Base-by-base conservation (phyloP, 2,888 invertebrate genomes). In the Epinotia nisella region DNA sequence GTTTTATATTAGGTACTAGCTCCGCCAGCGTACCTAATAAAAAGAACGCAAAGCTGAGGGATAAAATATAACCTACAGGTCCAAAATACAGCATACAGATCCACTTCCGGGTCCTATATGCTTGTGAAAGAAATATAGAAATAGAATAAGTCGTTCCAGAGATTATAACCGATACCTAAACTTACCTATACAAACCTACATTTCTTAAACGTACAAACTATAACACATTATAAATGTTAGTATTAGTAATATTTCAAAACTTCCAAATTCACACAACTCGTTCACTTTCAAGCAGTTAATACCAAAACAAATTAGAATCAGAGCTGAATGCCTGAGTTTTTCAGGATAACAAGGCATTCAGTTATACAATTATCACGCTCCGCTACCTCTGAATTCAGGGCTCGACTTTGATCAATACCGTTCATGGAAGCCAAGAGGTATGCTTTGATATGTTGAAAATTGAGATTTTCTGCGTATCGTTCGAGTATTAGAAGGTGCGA, bases 361-460 rank as follows among this genome's bases (percentile, higher is more conserved):
- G n/a, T 59, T 17, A 35, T 59, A 59, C 59, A 59, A 59, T 59
- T 59, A 39, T 66, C n/a, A 41, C 66, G 66, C 55, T 17, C 49
- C 45, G 15, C 3, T 68, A 24, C 58, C 17, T 68, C 13, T 19
- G 68, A 59, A 68, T 68, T 68, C 45, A 59, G n/a, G 35, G 41
- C n/a, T 56, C 39, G 17, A 9, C 58, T 59, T 68, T 68, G 59
- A 68, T 68, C 68, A 59, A 59, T 58, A 59, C 59, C 49, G 59
- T 49, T 59, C 66, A 58, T 58, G 21, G 45, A 58, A 58, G 39
- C 64, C 19, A 15, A 17, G 19, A 55, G 53, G 56, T 45, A 66
- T 66, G 55, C 66, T 39, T 56, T 66, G 56, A 66, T 56, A 45
- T n/a, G 24, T 13, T 21, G 19, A n/a, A n/a, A 59, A 39, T 39